phyloP scores from a whole-genome alignment of 2,113 vertebrate species.

The Pluvianellus socialis region DNA sequence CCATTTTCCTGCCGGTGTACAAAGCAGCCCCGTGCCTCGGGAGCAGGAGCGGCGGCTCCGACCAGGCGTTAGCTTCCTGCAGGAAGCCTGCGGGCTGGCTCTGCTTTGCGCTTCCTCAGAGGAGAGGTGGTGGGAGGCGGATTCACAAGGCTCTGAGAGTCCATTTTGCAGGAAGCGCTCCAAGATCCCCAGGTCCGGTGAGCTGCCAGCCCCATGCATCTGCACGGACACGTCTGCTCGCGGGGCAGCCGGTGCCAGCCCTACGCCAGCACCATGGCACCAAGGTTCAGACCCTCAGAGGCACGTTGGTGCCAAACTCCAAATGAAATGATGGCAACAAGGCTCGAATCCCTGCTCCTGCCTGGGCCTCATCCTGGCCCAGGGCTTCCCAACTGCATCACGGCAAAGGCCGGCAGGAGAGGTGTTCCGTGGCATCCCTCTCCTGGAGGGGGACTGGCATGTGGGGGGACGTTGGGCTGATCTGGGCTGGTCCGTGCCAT shows the following conservation, averaged over 20 bases:
- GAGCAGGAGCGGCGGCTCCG: not conserved
- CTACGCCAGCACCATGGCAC: not conserved
- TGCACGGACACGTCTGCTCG: fast-evolving
- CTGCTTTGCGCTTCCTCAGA: not conserved
- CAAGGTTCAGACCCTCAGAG: not conserved
- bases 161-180: slow-evolving; percentile 10
- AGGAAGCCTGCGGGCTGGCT: not conserved
- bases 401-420: not conserved
- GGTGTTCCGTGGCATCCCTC: not conserved
- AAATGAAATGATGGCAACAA: not conserved
- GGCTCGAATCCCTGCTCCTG: not conserved
- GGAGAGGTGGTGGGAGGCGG: not conserved
- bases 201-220: fast-evolving
- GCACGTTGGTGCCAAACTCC: not conserved
- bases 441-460: not conserved
- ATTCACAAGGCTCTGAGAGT: not conserved
- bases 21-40: not conserved
- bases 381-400: not conserved
- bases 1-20: not conserved
- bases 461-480: fast-evolving
- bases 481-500: not conserved
- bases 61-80: not conserved
- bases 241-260: fast-evolving
- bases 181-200: not conserved
- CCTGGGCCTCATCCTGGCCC: not conserved